Evolutionary conservation across 2,797 vertebrate species (phyloP), one percentile per base, ranked within the genome.

Genomic region (Myotis myotis): DNA sequence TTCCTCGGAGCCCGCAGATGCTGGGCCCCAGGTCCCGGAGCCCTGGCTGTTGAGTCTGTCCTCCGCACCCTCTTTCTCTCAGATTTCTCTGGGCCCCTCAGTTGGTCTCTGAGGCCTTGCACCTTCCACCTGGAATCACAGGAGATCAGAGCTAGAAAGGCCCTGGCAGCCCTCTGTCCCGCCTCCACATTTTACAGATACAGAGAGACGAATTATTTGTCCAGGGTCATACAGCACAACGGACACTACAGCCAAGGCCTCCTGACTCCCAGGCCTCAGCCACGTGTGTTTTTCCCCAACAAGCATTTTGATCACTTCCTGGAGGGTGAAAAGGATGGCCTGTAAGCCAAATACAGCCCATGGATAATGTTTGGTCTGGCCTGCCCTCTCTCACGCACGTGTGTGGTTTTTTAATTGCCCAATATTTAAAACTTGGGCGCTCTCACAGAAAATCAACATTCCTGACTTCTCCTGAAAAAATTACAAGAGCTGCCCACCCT

Each of bases 361-460:
- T 4, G 22, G 62, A 41, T 55, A 38, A 19, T 64, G 57, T 78
- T 78, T 33, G 53, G 6, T 51, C 85, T 71, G 17, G 16, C 15
- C 28, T 11, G 30, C 17, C 78, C 68, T 22, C 0, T 75, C 17
- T 6, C 17, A 2, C 13, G 17, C 1, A 0, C 30, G 16, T 7
- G 23, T 17, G 5, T 53, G 64, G 0, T 87, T 68, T 66, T 80
- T 60, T 19, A 90, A 36, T 13, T 57, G 92, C 38, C 81, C 33
- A 53, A 8, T 81, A 71, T 47, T 49, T 49, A 93, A 70, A 90
- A 78, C 9, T 6, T 92, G 7, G 55, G 6, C 0, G 2, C 57
- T 81, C 81, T 93, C 79, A 53, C 22, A 19, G 93, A 20, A 70
- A 93, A 88, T 68, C 60, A 44, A 8, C 62, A 84, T 87, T 92